Percentiles rank a stretch among this genome's conserved stretches.
phyloP scores from a whole-genome alignment of 2,888 invertebrate species.

The Aromia moschata region DNA sequence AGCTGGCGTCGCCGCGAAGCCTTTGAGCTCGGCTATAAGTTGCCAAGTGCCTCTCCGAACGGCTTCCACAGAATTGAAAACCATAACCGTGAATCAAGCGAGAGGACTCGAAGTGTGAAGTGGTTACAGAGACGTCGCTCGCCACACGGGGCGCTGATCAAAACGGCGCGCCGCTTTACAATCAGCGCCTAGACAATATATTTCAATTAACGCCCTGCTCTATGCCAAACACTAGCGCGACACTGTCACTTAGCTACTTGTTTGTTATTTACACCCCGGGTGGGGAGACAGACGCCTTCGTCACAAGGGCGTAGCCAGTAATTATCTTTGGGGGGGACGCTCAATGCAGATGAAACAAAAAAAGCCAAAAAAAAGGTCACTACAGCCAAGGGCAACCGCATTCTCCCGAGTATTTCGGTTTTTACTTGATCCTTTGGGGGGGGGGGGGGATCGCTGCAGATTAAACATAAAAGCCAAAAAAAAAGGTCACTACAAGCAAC shows the following conservation, averaged over 20 bases:
- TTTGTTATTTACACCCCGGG: slow-evolving; percentile 59
- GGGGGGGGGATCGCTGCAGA: too few species aligned
- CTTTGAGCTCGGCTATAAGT: slow-evolving; percentile 26
- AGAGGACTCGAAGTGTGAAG: slow-evolving; percentile 31
- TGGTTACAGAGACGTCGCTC: slow-evolving; percentile 35
- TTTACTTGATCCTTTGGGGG: too few species aligned
- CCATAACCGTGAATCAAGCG: slow-evolving; percentile 55
- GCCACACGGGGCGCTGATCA: slow-evolving; percentile 28
- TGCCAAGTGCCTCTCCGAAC: slow-evolving; percentile 30
- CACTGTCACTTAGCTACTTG: slow-evolving; percentile 62
- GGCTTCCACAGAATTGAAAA: slow-evolving; percentile 46
- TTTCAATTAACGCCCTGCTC: slow-evolving; percentile 61
- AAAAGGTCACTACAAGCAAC: too few species aligned
- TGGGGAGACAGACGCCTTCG: too few species aligned
- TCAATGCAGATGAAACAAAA: too few species aligned
- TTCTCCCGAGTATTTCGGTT: too few species aligned
- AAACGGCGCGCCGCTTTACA: slow-evolving; percentile 26
- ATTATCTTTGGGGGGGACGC: too few species aligned
- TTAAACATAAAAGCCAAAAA: too few species aligned
- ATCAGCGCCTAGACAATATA: slow-evolving; percentile 59
- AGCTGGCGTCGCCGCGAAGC: slow-evolving; percentile 26
- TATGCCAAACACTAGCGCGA: slow-evolving; percentile 47
- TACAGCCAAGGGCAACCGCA: too few species aligned
- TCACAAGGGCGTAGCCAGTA: too few species aligned
- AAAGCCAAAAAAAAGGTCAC: too few species aligned